Conservation (phyloP, 2,113 vertebrate species). For the Callospermophilus lateralis region DNA sequence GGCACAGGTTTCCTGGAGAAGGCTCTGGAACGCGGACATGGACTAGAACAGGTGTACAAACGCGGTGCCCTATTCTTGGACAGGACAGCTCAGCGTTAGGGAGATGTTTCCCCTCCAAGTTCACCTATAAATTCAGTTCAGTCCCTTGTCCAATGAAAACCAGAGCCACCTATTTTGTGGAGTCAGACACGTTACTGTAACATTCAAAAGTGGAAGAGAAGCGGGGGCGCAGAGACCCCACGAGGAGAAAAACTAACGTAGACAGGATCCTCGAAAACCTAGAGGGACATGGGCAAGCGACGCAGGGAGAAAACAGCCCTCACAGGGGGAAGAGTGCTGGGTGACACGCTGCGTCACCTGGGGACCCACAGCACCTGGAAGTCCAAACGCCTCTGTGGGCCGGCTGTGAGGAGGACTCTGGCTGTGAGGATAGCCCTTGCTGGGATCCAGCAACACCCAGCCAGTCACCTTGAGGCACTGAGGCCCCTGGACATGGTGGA, state of each 20-base stretch:
- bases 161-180: neutral
- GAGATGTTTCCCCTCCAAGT: neutral
- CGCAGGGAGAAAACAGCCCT: neutral
- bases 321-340: too few relatives aligned
- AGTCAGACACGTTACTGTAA: neutral
- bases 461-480: neutral
- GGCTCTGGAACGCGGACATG: neutral
- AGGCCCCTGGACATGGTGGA: neutral
- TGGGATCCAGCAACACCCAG: neutral
- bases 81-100: neutral
- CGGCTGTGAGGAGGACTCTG: neutral
- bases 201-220: too few relatives aligned
- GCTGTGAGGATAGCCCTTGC: too few relatives aligned
- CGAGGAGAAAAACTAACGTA: neutral
- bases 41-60: neutral
- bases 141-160: too few relatives aligned
- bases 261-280: neutral
- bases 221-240: neutral
- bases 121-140: neutral
- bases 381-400: too few relatives aligned
- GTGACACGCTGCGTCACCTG: too few relatives aligned
- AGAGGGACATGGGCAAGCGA: neutral
- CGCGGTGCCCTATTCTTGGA: neutral
- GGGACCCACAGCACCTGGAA: too few relatives aligned
- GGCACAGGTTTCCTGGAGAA: neutral